phyloP scores from a whole-genome alignment of 2,113 vertebrate genomes.

The Campylomormyrus tamandua region DNA sequence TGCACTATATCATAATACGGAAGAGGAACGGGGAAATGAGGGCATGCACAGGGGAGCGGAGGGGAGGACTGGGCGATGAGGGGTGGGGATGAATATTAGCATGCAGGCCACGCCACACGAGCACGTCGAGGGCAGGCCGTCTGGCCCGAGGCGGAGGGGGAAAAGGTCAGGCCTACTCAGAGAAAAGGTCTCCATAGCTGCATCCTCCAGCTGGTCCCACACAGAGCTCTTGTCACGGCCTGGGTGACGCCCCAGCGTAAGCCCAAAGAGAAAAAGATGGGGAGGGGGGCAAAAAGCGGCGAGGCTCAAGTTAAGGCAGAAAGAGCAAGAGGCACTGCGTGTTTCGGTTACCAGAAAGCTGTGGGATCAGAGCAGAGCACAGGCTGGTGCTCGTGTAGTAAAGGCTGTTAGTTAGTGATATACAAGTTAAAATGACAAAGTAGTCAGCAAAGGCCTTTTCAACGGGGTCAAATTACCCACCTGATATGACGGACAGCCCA shows the following conservation, averaged over 20 bases:
- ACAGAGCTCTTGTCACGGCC: constrained; percentile 99
- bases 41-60: background rate
- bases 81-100: background rate
- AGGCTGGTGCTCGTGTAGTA: background rate
- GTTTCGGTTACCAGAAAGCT: constrained; percentile 1
- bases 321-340: background rate
- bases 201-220: constrained; percentile 99
- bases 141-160: constrained; percentile 15
- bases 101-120: background rate
- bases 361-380: background rate
- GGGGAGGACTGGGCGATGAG: background rate
- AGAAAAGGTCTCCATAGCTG: constrained; percentile 99
- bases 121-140: constrained; percentile 4
- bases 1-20: background rate
- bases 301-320: constrained; percentile 5
- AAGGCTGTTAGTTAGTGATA: background rate
- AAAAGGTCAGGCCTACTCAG: constrained; percentile 77
- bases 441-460: background rate
- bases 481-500: background rate
- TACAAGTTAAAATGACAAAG: background rate
- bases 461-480: background rate
- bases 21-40: background rate
- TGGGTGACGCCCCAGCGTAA: constrained; percentile 64
- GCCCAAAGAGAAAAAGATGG: constrained; percentile 27
- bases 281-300: constrained; percentile 23